Base-by-base conservation (phyloP, 2,888 invertebrate species). In the Ormyrus nitidulus region DNA sequence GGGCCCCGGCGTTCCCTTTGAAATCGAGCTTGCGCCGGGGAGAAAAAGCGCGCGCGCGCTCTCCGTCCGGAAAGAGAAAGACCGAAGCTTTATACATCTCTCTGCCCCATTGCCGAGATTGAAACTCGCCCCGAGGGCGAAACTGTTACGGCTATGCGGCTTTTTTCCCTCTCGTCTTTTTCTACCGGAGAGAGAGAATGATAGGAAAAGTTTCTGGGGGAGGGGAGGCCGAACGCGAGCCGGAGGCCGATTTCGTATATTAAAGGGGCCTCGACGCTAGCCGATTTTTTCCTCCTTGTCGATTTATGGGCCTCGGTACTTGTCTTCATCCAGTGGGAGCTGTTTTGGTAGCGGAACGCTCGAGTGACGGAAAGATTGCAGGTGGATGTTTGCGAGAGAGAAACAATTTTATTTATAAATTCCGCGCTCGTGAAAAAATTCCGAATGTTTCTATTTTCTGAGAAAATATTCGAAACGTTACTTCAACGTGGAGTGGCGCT, bases 141-240 rank as follows among this genome's bases (percentile, higher is more conserved):
- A 62, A 49, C 62, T 48, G 34, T 68, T 69, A 56, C 73, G 59
- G 53, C 11, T 10, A 49, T 34, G 34, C 34, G 69, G 69, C 69
- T 44, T 34, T 68, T 53, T 11, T 68, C 46, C 10, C n/a, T 19
- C 34, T 34, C 34, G 34, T 49, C 51, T 51, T 49, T 61, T 11
- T 71, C 19, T 13, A n/a, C 59, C 19, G 6, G 59, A 6, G 59
- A 56, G 56, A 9, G 56, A 56, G 56, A 49, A 51, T 48, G 64
- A 70, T 70, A 49, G 56, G 77, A 77, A 64, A 77, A 77, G 77
- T 77, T 77, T 77, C 64, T 6, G 7, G 19, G n/a, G n/a, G 34
- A 34, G 44, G n/a, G 13, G 6, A 46, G 7, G 34, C 3, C 56
- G 19, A 10, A n/a, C n/a, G n/a, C 6, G 19, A n/a, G 48, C 13